Conservation (phyloP, 2,888 invertebrate species). For the Scaeva pyrastri region DNA sequence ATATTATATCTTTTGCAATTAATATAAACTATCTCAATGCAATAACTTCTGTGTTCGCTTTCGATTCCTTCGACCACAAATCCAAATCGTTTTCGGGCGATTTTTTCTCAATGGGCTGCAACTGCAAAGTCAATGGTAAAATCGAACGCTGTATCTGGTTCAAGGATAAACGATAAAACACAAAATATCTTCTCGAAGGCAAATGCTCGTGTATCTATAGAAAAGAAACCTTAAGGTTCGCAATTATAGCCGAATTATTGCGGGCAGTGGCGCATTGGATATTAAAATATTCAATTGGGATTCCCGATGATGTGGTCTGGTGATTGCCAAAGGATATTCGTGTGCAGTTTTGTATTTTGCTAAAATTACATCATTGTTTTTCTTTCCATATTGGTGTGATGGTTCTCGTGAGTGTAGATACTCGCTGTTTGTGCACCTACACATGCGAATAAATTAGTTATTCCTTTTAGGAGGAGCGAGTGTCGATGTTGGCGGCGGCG, state of each 20-base stretch:
- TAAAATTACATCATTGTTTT: slow-evolving; percentile 71
- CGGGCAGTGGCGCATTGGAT: slow-evolving; percentile 37
- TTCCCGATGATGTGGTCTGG: background rate
- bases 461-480: slow-evolving; percentile 45
- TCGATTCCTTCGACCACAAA: background rate
- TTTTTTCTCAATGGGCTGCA: slow-evolving; percentile 47
- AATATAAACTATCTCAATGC: background rate
- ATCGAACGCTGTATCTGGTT: slow-evolving; percentile 68
- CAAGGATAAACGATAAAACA: too few species aligned
- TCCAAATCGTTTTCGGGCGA: slow-evolving; percentile 6
- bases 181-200: slow-evolving; percentile 46
- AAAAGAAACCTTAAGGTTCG: slow-evolving; percentile 25
- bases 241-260: slow-evolving; percentile 3
- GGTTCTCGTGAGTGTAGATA: slow-evolving; percentile 30
- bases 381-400: slow-evolving; percentile 35
- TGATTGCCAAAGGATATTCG: background rate
- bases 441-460: slow-evolving; percentile 59
- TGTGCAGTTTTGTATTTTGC: slow-evolving; percentile 20
- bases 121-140: slow-evolving; percentile 71
- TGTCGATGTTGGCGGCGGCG: too few species aligned
- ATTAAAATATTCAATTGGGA: slow-evolving; percentile 20
- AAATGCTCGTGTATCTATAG: slow-evolving; percentile 9
- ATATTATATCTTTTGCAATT: slow-evolving; percentile 20
- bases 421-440: slow-evolving; percentile 40
- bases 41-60: background rate